Percentiles rank a stretch among this genome's conserved stretches.
phyloP scores from a whole-genome alignment of 1,140 invertebrate species.

The Aphelenchoides fujianensis region DNA sequence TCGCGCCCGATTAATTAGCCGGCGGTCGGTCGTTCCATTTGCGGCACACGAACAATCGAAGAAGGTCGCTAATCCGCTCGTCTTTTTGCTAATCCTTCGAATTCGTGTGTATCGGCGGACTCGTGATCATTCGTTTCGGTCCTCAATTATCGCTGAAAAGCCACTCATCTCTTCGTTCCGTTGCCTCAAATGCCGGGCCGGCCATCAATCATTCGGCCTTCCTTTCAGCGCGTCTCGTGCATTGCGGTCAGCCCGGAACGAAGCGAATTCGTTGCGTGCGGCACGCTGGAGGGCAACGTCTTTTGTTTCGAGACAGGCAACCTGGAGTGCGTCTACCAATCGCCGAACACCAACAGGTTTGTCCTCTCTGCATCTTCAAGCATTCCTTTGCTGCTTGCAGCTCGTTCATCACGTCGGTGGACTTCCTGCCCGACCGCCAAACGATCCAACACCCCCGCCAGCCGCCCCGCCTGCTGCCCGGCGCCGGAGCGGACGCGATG shows the following conservation, averaged over 20 bases:
- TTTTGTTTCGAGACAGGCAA: slow-evolving; percentile 16
- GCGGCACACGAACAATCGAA: no score
- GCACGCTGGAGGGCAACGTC: slow-evolving; percentile 14
- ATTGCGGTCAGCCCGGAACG: slow-evolving; percentile 1
- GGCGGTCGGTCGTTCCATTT: no score
- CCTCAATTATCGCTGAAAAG: no score
- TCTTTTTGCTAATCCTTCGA: no score
- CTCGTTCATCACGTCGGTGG: slow-evolving; percentile 22
- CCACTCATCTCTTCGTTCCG: no score
- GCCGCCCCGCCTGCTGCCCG: slow-evolving; percentile 17
- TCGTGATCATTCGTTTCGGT: no score
- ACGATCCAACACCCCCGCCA: background rate
- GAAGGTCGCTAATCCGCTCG: no score
- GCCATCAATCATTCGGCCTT: no score
- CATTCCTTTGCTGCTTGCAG: background rate
- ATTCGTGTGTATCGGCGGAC: no score
- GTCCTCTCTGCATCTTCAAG: background rate
- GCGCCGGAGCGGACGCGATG: background rate
- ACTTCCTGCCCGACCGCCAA: slow-evolving; percentile 23
- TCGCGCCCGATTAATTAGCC: no score
- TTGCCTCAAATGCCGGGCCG: no score
- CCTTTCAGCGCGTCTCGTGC: slow-evolving; percentile 12
- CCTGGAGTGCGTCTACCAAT: background rate
- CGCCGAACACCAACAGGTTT: background rate
- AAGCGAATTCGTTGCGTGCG: slow-evolving; percentile 7